phyloP scores from a whole-genome alignment of 2,888 invertebrate genomes.

The Listrodromus nycthemerus region DNA sequence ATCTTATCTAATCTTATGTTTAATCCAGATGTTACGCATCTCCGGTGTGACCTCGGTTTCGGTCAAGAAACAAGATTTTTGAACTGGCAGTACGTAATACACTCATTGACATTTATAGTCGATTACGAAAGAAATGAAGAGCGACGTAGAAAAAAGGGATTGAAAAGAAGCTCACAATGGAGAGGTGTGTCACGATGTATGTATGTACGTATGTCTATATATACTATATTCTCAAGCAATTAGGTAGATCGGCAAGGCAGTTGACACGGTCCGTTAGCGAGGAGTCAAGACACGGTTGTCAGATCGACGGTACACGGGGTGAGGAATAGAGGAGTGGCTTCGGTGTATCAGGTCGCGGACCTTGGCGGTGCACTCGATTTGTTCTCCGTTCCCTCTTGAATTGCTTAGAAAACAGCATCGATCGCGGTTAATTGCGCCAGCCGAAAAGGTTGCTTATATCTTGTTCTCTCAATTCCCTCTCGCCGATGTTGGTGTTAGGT shows the following conservation, averaged over 20 bases:
- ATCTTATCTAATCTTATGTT: too few relatives aligned
- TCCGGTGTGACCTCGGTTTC: too few relatives aligned
- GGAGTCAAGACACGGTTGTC: conserved; percentile 21
- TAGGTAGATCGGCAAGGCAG: conserved; percentile 58
- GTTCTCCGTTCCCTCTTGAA: conserved; percentile 54
- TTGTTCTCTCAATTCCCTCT: not conserved
- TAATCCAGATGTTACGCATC: too few relatives aligned
- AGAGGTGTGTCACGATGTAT: conserved; percentile 49
- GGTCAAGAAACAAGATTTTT: too few relatives aligned
- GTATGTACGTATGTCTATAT: not conserved
- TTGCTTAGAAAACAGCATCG: conserved; percentile 66
- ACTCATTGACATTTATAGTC: not conserved
- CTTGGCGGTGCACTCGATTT: conserved; percentile 43
- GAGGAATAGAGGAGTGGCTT: conserved; percentile 50
- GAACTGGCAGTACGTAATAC: too few relatives aligned
- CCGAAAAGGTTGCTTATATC: not conserved
- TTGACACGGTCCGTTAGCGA: conserved; percentile 37
- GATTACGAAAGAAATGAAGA: conserved; percentile 15
- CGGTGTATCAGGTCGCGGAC: conserved; percentile 33
- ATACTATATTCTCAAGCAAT: conserved; percentile 59
- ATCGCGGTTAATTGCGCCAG: conserved; percentile 63
- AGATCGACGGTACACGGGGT: conserved; percentile 9
- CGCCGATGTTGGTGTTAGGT: not conserved
- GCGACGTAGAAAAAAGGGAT: conserved; percentile 9
- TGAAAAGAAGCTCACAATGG: not conserved